Evolutionary conservation across 2,797 vertebrate genomes (phyloP).

Genomic region (Pipistrellus kuhlii): DNA sequence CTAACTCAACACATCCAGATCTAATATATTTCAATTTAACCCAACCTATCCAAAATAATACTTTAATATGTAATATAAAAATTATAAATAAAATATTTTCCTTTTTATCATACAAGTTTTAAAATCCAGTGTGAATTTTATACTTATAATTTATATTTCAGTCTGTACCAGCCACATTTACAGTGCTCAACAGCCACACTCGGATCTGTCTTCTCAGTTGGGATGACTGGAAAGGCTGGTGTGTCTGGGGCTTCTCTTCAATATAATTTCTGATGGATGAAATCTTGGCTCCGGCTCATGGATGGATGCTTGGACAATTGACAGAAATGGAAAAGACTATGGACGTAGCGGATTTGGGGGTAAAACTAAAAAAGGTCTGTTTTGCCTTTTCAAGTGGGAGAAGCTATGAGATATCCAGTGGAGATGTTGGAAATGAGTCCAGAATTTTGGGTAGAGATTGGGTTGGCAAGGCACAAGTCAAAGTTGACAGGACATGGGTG

Average conservation of each 20-base stretch:
- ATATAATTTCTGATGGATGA: not conserved
- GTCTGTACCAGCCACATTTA: not conserved
- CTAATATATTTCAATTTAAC: conserved; percentile 47
- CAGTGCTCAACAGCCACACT: not conserved
- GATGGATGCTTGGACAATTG: not conserved
- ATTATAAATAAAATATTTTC: not conserved
- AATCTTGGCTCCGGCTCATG: not conserved
- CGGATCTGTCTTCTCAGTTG: not conserved
- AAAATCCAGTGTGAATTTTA: not conserved
- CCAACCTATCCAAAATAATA: not conserved
- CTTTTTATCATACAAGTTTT: conserved; percentile 1
- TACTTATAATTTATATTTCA: not conserved
- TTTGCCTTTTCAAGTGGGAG: conserved; percentile 7
- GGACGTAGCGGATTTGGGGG: not conserved
- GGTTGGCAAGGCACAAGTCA: not conserved
- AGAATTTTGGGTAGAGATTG: not conserved
- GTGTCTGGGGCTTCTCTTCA: not conserved
- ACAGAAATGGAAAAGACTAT: not conserved
- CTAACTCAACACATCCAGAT: too few species aligned
- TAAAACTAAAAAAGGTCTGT: not conserved
- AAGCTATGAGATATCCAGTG: not conserved
- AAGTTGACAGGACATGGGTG: not conserved
- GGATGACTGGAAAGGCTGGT: not conserved
- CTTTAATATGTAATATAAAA: conserved; percentile 49
- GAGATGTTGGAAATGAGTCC: not conserved